These are phyloP conservation scores for Lottia scabra DNA, from an alignment of 2,888 invertebrate species.

Conservation along the genomic window DNA sequence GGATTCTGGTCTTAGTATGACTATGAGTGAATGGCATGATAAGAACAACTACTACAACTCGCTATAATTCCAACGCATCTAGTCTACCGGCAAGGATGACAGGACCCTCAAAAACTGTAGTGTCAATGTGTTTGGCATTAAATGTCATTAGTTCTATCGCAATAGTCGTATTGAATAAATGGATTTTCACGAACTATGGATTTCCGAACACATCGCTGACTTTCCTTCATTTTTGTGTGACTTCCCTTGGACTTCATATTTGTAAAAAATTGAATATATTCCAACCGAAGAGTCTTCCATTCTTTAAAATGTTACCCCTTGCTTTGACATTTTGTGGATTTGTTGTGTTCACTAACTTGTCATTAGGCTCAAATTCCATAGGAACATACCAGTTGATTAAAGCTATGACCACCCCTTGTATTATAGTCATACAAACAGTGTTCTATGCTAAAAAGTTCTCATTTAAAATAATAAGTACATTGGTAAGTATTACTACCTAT, in stretches of 20 bases:
- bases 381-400: conserved; percentile 76
- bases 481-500: conserved; percentile 71
- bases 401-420: conserved; percentile 74
- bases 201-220: conserved; percentile 75
- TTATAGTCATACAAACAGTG: conserved; percentile 73
- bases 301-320: conserved; percentile 72
- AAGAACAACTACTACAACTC: too few species aligned
- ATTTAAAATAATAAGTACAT: conserved; percentile 71
- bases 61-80: too few species aligned
- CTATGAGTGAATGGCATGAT: too few species aligned
- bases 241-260: conserved; percentile 72
- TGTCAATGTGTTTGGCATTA: conserved; percentile 56
- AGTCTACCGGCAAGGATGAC: conserved; percentile 34
- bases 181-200: conserved; percentile 72
- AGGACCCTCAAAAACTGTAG: conserved; percentile 43
- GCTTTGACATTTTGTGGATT: conserved; percentile 75
- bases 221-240: conserved; percentile 72
- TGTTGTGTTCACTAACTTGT: conserved; percentile 75
- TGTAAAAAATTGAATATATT: conserved; percentile 72
- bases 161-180: conserved; percentile 74
- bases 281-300: conserved; percentile 71
- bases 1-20: too few species aligned
- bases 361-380: conserved; percentile 74
- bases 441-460: conserved; percentile 72
- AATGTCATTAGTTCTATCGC: conserved; percentile 73